These are phyloP conservation scores for Uropetala carovei DNA, from an alignment of 2,888 invertebrate species.

Conservation along the genomic window DNA sequence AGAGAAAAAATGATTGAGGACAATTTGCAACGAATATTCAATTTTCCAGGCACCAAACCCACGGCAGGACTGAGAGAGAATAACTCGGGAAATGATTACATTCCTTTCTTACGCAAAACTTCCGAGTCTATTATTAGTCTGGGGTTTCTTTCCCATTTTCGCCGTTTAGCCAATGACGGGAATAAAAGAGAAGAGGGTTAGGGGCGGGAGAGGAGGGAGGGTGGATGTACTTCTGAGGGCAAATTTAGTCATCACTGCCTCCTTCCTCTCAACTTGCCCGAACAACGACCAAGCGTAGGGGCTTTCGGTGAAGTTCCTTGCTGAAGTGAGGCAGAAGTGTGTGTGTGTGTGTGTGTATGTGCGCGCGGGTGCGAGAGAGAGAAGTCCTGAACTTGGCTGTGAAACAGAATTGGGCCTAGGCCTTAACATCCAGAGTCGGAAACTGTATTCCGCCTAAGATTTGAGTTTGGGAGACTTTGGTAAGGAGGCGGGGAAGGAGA, in stretches of 20 bases:
- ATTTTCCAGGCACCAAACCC: not conserved
- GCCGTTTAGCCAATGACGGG: not conserved
- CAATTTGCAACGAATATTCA: constrained; percentile 3
- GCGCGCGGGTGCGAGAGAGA: not conserved
- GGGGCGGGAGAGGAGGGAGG: not conserved
- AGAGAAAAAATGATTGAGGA: not conserved
- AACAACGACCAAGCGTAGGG: constrained; percentile 33
- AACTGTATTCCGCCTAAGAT: constrained; percentile 60
- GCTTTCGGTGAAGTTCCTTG: constrained; percentile 37
- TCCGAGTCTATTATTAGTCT: not conserved
- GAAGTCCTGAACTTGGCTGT: constrained; percentile 50
- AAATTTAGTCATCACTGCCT: constrained; percentile 51
- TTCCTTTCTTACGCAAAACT: not conserved
- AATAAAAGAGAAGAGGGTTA: not conserved
- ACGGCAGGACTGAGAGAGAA: not conserved
- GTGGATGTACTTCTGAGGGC: not conserved
- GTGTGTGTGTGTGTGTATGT: not conserved
- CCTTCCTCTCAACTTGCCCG: not conserved
- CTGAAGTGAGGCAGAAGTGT: not conserved
- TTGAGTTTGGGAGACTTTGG: constrained; percentile 63
- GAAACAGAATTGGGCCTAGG: constrained; percentile 35
- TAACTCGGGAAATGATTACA: not conserved
- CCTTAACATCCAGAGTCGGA: constrained; percentile 55
- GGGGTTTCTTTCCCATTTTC: not conserved
- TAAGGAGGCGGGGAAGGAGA: constrained; percentile 15